Evolutionary conservation across 2,797 vertebrate genomes (phyloP).

Genomic region (Brachyalestes nurse): DNA sequence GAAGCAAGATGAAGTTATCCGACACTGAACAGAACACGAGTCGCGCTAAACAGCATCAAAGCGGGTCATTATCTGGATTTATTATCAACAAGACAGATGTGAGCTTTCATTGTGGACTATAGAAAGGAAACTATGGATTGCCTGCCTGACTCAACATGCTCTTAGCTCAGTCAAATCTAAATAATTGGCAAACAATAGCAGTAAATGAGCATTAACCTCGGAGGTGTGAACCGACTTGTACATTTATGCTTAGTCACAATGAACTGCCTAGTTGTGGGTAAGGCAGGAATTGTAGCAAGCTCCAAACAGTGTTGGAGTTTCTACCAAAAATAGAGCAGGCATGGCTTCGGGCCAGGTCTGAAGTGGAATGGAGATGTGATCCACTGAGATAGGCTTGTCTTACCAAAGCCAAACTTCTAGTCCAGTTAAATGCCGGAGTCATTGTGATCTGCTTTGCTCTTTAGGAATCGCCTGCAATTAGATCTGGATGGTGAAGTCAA

Average conservation of each 20-base stretch:
- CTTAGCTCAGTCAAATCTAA: neutral
- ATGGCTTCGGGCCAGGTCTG: conserved; percentile 6
- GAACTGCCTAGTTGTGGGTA: conserved; percentile 6
- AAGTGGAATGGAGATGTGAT: conserved; percentile 30
- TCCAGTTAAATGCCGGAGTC: conserved; percentile 38
- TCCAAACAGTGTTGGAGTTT: conserved; percentile 4
- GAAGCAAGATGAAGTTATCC: neutral
- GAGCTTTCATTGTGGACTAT: neutral
- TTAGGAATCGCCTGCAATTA: conserved; percentile 23
- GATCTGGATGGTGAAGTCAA: conserved; percentile 13
- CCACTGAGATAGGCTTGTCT: conserved; percentile 23
- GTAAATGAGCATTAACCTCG: neutral
- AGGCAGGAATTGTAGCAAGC: conserved; percentile 6
- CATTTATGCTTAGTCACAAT: neutral
- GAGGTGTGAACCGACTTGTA: neutral
- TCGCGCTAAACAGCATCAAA: neutral
- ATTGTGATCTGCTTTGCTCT: conserved; percentile 26
- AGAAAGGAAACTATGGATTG: neutral
- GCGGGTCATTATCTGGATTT: neutral
- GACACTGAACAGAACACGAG: neutral
- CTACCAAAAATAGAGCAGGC: conserved; percentile 5
- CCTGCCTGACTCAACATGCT: neutral
- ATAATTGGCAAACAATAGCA: neutral
- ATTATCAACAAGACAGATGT: conserved; percentile 2
- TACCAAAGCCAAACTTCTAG: conserved; percentile 30